Evolutionary conservation across 2,888 invertebrate species (phyloP), one percentile per base, ranked within the genome.

Genomic region (Xylophagus ater): DNA sequence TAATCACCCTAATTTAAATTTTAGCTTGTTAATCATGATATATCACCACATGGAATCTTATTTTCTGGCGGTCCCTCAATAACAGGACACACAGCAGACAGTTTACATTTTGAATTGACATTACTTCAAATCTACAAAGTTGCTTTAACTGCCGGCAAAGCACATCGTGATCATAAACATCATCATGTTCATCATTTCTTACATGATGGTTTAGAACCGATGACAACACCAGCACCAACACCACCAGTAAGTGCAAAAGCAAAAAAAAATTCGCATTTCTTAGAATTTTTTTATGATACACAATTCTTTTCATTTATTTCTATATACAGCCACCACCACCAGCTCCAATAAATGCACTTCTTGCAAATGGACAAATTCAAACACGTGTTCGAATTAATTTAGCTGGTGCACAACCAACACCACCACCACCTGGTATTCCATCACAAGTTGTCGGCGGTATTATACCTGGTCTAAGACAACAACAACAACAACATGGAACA

Each of bases 141-240:
- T 0, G 86, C 86, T 1, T 57, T 87, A 42, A 83, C 83, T 3
- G 86, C 86, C 3, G 87, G 87, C 1, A 87, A 87, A 60, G 86
- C 86, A 1, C 86, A 87, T 64, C 80, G 78, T 47, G 84, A 86
- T 54, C 86, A 87, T 62, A 87, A 86, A 55, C 87, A 87, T 55
- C 87, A 87, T 56, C 86, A 87, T 61, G 85, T 76, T 0, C 84
- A 85, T 57, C 81, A 81, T 52, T 82, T 78, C 54, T 80, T 76
- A 52, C 81, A 82, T 55, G 77, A 82, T 46, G 83, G 82, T 1
- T 74, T 74, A 8, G 69, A 75, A 3, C 63, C 76, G 7, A 69
- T 76, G 1, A 73, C 76, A 29, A 67, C 73, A 1, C 69, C 69
- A 1, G 64, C 69, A 1, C 69, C 74, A 0, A 69, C 77, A 1